Evolutionary conservation across 2,888 invertebrate species (phyloP).

Genomic region (Lepetodrilus schrolli): DNA sequence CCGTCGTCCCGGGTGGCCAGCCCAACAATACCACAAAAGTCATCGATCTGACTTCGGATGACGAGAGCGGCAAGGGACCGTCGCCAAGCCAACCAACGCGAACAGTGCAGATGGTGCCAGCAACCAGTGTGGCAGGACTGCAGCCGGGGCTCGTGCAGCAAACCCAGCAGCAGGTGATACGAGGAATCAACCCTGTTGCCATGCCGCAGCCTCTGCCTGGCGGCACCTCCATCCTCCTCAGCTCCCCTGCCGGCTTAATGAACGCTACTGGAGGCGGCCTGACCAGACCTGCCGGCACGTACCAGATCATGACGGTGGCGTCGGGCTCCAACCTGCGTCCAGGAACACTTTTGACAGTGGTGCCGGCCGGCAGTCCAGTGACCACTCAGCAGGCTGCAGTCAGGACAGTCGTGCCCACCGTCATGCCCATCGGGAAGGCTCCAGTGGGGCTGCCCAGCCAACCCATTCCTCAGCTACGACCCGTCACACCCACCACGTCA

Average conservation of each 20-base stretch:
- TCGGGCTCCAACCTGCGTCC: slow-evolving; percentile 47
- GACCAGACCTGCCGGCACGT: slow-evolving; percentile 37
- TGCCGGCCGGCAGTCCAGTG: slow-evolving; percentile 21
- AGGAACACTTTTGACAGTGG: slow-evolving; percentile 46
- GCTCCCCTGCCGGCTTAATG: slow-evolving; percentile 43
- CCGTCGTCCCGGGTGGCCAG: neutral
- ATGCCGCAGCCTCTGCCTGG: slow-evolving; percentile 28
- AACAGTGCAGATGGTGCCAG: slow-evolving; percentile 27
- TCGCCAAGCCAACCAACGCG: slow-evolving; percentile 19
- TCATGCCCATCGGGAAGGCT: slow-evolving; percentile 17
- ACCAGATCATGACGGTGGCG: slow-evolving; percentile 51
- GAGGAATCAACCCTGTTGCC: slow-evolving; percentile 34
- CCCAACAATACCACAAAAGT: slow-evolving; percentile 44
- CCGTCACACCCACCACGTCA: slow-evolving; percentile 25
- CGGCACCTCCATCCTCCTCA: slow-evolving; percentile 44
- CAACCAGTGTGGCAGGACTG: slow-evolving; percentile 3
- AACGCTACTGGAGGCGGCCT: slow-evolving; percentile 24
- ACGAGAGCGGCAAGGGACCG: slow-evolving; percentile 42
- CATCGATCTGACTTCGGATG: slow-evolving; percentile 66
- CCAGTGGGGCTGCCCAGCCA: neutral
- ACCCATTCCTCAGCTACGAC: slow-evolving; percentile 39
- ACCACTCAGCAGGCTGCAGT: slow-evolving; percentile 9
- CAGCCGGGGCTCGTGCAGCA: slow-evolving; percentile 5
- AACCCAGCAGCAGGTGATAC: slow-evolving; percentile 39
- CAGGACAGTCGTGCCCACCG: slow-evolving; percentile 15